Evolutionary conservation across 2,113 vertebrate species (phyloP).

Genomic region (Prunella himalayana): DNA sequence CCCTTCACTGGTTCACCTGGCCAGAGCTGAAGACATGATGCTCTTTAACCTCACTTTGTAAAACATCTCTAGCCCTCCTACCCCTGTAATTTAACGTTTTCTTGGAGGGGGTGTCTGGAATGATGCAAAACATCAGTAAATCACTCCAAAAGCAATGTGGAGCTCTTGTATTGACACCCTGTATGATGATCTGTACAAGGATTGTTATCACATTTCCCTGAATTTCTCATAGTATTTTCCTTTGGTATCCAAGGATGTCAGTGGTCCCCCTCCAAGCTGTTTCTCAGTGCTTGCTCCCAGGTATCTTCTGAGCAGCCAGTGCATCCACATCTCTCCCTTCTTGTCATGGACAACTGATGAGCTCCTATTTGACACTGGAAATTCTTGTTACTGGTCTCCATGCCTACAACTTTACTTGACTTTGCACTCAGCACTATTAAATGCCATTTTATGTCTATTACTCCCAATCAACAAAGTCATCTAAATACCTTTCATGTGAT

Average conservation of each 20-base stretch:
- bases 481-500: conserved; percentile 6
- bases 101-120: not conserved
- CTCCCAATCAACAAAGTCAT: not conserved
- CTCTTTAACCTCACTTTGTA: not conserved
- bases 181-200: not conserved
- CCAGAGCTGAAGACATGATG: not conserved
- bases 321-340: not conserved
- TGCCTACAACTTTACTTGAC: not conserved
- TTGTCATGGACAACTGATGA: not conserved
- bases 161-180: not conserved
- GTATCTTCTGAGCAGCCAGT: not conserved
- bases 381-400: not conserved
- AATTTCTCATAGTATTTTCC: not conserved
- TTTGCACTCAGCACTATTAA: not conserved
- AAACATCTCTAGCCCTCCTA: not conserved
- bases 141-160: not conserved
- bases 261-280: not conserved
- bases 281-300: not conserved
- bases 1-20: not conserved
- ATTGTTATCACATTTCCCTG: not conserved
- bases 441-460: not conserved
- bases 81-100: not conserved
- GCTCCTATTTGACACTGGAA: not conserved
- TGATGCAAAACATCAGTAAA: not conserved
- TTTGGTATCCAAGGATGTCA: not conserved